phyloP scores from a whole-genome alignment of 1,140 invertebrate species.

The Monochamus saltuarius region DNA sequence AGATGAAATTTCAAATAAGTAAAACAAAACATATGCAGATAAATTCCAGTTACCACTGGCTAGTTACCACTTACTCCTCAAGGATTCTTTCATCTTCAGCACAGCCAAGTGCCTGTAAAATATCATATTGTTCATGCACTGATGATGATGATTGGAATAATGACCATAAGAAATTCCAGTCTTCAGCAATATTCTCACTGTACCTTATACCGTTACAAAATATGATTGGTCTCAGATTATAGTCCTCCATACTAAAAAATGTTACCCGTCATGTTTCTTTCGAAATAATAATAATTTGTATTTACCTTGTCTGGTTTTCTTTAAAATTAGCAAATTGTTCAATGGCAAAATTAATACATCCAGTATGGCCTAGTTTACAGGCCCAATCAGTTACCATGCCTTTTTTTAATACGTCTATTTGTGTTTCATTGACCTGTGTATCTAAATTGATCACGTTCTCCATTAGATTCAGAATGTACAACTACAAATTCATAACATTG shows the following conservation, averaged over 20 bases:
- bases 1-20: no score
- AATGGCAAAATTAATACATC: slow-evolving; percentile 52
- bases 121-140: slow-evolving; percentile 56
- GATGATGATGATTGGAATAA: slow-evolving; percentile 53
- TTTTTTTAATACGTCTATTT: slow-evolving; percentile 49
- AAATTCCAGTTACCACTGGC: no score
- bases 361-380: slow-evolving; percentile 54
- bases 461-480: slow-evolving; percentile 21
- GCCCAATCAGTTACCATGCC: slow-evolving; percentile 54
- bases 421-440: slow-evolving; percentile 16
- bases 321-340: slow-evolving; percentile 36
- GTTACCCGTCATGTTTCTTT: not conserved
- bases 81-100: slow-evolving; percentile 52
- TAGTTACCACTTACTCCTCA: slow-evolving; percentile 48
- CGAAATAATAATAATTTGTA: no score
- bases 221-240: slow-evolving; percentile 59
- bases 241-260: slow-evolving; percentile 50
- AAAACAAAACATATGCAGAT: no score
- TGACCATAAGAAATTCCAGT: slow-evolving; percentile 56
- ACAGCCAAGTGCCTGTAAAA: slow-evolving; percentile 61
- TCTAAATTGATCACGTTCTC: slow-evolving; percentile 31
- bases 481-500: no score
- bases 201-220: slow-evolving; percentile 53
- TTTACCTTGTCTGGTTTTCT: not conserved
- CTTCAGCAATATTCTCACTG: slow-evolving; percentile 14